These are phyloP conservation scores for Cebidichthys violaceus DNA, from an alignment of 2,113 vertebrate genomes.

Conservation along the genomic window DNA sequence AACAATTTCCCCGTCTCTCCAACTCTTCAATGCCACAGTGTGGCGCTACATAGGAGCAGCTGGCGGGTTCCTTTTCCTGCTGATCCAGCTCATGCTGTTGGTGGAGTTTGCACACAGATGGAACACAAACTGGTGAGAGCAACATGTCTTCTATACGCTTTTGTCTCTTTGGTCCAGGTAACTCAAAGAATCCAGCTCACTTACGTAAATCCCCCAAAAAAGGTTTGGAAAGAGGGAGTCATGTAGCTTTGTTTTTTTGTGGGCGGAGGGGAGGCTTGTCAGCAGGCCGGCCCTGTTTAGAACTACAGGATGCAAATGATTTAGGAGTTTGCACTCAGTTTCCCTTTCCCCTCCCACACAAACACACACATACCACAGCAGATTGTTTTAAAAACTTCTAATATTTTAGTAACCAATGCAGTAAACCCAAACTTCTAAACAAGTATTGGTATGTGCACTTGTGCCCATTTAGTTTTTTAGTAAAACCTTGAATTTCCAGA, in stretches of 20 bases:
- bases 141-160: slow-evolving; percentile 15
- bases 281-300: slow-evolving; percentile 6
- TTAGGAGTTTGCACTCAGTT: slow-evolving; percentile 9
- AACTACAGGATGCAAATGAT: slow-evolving; percentile 63
- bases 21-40: slow-evolving; percentile 77
- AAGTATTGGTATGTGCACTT: not conserved
- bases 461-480: not conserved
- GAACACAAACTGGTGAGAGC: slow-evolving; percentile 97
- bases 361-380: not conserved
- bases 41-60: slow-evolving; percentile 93
- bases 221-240: slow-evolving; percentile 17
- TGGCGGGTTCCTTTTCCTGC: slow-evolving; percentile 90
- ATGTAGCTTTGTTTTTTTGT: slow-evolving; percentile 28
- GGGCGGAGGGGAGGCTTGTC: slow-evolving; percentile 32
- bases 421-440: not conserved
- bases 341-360: slow-evolving; percentile 26
- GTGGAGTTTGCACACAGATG: slow-evolving; percentile 98
- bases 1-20: not conserved
- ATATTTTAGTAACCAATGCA: not conserved
- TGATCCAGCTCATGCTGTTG: slow-evolving; percentile 94
- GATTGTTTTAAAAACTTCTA: slow-evolving; percentile 7
- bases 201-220: not conserved
- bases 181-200: not conserved
- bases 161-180: not conserved
- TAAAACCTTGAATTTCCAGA: slow-evolving; percentile 18